Conservation (phyloP, 2,797 vertebrate species). For the Mormyrus proboscirostris region DNA sequence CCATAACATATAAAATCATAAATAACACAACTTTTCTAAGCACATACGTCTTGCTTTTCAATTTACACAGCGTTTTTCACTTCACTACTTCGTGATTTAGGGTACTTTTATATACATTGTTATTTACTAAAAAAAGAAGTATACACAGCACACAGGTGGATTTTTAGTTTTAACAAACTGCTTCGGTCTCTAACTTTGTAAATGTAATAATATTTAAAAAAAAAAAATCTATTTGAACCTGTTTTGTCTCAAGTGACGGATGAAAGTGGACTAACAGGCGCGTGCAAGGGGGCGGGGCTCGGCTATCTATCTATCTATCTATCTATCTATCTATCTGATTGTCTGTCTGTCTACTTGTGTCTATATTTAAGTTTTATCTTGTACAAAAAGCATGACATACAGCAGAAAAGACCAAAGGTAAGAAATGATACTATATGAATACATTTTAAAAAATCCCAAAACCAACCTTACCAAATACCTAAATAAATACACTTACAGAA, state of each 20-base stretch:
- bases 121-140: not conserved
- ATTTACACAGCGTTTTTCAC: not conserved
- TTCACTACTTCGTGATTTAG: not conserved
- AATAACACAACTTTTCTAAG: constrained; percentile 3
- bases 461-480: not conserved
- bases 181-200: not conserved
- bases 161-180: not conserved
- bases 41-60: not conserved
- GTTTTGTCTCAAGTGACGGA: not conserved
- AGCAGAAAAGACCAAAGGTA: not conserved
- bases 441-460: not conserved
- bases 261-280: not conserved
- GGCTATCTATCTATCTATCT: not conserved
- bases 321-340: not conserved
- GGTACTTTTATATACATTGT: not conserved
- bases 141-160: not conserved
- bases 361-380: not conserved
- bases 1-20: constrained; percentile 33
- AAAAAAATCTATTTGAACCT: not conserved
- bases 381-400: not conserved
- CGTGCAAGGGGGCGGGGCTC: not conserved
- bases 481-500: not conserved
- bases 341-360: not conserved
- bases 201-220: not conserved
- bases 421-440: not conserved